Percentiles rank a stretch among this genome's conserved stretches.
phyloP scores from a whole-genome alignment of 1,140 invertebrate species.

The Conus ventricosus region DNA sequence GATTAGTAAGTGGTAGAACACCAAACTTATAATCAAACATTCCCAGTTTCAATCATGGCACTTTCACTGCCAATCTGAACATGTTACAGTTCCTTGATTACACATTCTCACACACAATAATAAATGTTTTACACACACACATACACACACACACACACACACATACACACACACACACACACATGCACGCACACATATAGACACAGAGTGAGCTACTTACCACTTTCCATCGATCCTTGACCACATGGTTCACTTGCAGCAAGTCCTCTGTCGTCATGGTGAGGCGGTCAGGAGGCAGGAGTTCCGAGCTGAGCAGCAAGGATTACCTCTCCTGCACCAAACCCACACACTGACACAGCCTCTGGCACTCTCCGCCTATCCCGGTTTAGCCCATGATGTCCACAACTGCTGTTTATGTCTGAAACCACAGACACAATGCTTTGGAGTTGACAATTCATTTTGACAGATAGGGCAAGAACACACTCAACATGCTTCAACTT shows the following conservation, averaged over 20 bases:
- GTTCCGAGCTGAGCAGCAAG: neutral
- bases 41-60: no score
- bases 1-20: no score
- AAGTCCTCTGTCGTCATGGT: conserved; percentile 84
- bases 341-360: neutral
- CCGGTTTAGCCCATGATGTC: neutral
- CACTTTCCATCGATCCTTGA: conserved; percentile 99
- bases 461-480: no score
- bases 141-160: neutral
- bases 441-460: no score
- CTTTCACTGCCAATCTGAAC: no score
- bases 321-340: neutral
- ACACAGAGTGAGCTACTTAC: conserved; percentile 74
- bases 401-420: neutral
- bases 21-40: no score
- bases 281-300: conserved; percentile 20
- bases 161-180: neutral
- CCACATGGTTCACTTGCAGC: conserved; percentile 94
- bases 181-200: neutral
- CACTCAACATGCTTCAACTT: no score
- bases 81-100: no score
- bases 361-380: neutral
- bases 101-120: no score
- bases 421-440: neutral
- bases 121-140: neutral